Evolutionary conservation across 2,888 invertebrate genomes (phyloP), one percentile per base, ranked within the genome.

Genomic region (Yponomeuta malinellus): DNA sequence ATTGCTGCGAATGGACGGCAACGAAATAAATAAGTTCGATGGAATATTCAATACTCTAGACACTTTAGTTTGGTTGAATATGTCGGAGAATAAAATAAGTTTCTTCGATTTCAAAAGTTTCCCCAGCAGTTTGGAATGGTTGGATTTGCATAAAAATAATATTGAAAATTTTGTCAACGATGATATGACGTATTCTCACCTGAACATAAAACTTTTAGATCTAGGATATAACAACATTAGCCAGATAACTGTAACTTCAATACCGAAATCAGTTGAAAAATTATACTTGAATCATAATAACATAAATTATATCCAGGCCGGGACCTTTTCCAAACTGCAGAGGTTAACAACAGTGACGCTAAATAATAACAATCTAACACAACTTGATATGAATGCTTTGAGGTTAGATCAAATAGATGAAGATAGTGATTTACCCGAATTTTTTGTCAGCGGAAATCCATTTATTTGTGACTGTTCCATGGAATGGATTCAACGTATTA

Each of bases 401-500:
- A 94, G 95, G 83, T 87, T 96, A 81, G 94, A 94, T 81, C 93
- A 94, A 77, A 93, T 95, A 76, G 92, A 94, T 73, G 93, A 94
- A 81, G 93, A 94, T 82, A 95, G 95, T 79, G 95, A 95, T 78
- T 89, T 96, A 80, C 96, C 96, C 63, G 94, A 95, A 84, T 96
- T 97, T 87, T 96, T 95, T 87, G 94, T 97, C 82, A 96, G 96
- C 73, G 95, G 95, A 79, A 97, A 97, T 93, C 97, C 97, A 72
- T 95, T 97, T 85, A 93, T 95, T 80, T 97, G 97, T 89, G 96
- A 97, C 87, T 97, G 97, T 89, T 95, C 95, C 79, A 96, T 97
- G 96, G 97, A 97, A 88, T 97, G 97, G 97, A 89, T 97, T 83
- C 94, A 96, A 78, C 93, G 95, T 79, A 95, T 96, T 85, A 96